Conservation (phyloP, 2,797 vertebrate genomes). For the Poecilia picta region DNA sequence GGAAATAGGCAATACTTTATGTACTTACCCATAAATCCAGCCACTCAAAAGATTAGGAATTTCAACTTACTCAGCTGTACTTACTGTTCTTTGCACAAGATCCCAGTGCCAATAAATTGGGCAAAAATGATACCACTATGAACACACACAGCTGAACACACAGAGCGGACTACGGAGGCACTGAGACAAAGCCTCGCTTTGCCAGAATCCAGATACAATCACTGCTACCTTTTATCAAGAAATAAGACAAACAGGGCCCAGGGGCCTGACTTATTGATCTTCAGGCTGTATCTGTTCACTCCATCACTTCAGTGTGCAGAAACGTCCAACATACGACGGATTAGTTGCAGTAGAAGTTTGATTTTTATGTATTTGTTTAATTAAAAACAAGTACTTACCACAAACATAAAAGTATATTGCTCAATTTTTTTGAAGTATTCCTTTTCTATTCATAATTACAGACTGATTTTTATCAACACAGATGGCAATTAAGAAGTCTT, state of each 20-base stretch:
- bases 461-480: neutral
- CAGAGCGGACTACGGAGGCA: conserved; percentile 37
- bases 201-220: conserved; percentile 56
- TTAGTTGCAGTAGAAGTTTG: neutral
- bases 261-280: conserved; percentile 45
- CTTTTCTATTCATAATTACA: neutral
- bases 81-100: neutral
- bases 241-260: conserved; percentile 38
- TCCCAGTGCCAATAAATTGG: neutral
- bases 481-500: conserved; percentile 10
- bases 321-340: conserved; percentile 4
- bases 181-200: conserved; percentile 40
- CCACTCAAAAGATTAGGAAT: neutral
- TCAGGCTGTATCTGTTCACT: conserved; percentile 16
- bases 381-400: neutral
- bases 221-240: conserved; percentile 39
- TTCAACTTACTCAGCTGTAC: neutral
- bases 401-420: neutral
- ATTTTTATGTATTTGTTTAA: neutral
- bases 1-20: neutral
- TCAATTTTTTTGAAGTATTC: neutral
- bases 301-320: conserved; percentile 7
- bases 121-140: conserved; percentile 4
- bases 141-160: conserved; percentile 8
- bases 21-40: neutral